Base-by-base conservation (phyloP, 2,113 vertebrate genomes). In the Semicossyphus pulcher region DNA sequence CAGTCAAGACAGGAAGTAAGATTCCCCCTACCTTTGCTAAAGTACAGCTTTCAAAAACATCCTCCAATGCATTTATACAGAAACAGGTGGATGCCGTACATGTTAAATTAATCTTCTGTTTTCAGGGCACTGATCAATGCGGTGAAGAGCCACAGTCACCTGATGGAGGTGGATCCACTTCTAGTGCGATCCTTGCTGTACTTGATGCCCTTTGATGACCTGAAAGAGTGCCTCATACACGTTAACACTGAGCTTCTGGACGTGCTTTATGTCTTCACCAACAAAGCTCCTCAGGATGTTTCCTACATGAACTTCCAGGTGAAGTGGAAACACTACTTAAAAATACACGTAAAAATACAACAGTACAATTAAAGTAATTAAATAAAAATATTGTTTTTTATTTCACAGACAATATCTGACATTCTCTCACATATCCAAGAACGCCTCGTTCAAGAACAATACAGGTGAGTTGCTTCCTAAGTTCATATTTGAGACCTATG, bases 161-260 rank as follows among this genome's bases (percentile, higher is more conserved):
- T 98, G 76, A 76, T 94, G 67, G 60, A 91, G 0, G 32, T 93
- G 0, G 95, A 98, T 4, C 2, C 1, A 11, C 49, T 87, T 15
- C 84, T 94, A 42, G 61, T 93, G 77, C 92, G 92, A 3, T 96
- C 96, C 15, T 97, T 94, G 93, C 84, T 96, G 62, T 94, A 53
- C 49, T 63, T 97, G 76, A 66, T 97, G 49, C 82, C 93, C 20
- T 7, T 94, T 5, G 14, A 47, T 1, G 59, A 52, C 1, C 74
- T 97, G 71, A 10, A 57, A n/a, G 86, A 92, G 4, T 95, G 90
- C 72, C 45, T 92, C 3, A 6, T 1, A 1, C 42, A 15, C 0
- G 42, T 91, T 10, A 84, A 88, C 1, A 15, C 70, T 8, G 84
- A 91, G 3, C 78, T 96, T 4, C 41, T 95, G 8, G 93, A 93